Conservation (phyloP, 2,113 vertebrate species). For the Varanus salvator region DNA sequence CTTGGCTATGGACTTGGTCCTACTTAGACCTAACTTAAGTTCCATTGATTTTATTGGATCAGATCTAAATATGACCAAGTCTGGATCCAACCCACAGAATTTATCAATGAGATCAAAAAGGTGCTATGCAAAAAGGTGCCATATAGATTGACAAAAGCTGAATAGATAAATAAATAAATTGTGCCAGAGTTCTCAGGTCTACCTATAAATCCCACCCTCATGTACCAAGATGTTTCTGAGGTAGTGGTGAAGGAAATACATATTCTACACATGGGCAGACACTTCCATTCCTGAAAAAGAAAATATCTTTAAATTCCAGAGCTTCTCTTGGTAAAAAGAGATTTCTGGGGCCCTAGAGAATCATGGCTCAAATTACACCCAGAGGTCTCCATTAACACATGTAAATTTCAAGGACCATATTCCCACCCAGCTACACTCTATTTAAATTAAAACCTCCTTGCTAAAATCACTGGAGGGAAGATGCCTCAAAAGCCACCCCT, state of each 20-base stretch:
- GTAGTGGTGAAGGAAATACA: not conserved
- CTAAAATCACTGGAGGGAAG: not conserved
- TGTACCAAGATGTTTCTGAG: not conserved
- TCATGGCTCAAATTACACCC: not conserved
- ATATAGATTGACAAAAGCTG: too few relatives aligned
- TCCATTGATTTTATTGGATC: not conserved
- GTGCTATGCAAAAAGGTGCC: too few relatives aligned
- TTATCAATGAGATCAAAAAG: not conserved
- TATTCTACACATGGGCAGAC: not conserved
- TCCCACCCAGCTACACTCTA: not conserved
- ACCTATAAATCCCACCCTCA: not conserved
- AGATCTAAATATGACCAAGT: not conserved
- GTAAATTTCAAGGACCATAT: not conserved
- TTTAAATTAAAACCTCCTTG: constrained; percentile 14
- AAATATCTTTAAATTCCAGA: not conserved
- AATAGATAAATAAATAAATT: not conserved
- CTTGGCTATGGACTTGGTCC: not conserved
- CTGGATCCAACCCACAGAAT: not conserved
- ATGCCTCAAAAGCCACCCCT: not conserved
- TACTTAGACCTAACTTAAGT: not conserved
- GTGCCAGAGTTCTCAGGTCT: not conserved
- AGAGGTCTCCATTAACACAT: not conserved
- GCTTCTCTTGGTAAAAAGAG: not conserved
- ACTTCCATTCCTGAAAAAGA: too few relatives aligned
- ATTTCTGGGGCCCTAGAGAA: not conserved